Conservation (phyloP, 2,888 invertebrate genomes). For the Rhagophthalmus giganteus region DNA sequence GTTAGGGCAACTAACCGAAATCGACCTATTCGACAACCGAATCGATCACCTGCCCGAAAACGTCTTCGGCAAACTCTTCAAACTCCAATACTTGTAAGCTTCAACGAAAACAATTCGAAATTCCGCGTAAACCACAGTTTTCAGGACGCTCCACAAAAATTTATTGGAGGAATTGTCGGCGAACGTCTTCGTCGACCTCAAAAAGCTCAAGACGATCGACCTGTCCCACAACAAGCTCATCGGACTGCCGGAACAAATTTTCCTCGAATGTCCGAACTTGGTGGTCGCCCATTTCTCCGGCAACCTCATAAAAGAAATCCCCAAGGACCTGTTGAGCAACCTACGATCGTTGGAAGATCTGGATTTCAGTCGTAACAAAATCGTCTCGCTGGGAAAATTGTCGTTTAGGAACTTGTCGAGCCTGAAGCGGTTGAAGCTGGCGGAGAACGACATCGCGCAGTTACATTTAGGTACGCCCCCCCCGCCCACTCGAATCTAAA, state of each 20-base stretch:
- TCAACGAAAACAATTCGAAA: too few relatives aligned
- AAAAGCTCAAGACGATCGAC: constrained; percentile 69
- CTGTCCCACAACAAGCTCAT: constrained; percentile 68
- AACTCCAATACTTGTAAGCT: constrained; percentile 65
- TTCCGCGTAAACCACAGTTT: too few relatives aligned
- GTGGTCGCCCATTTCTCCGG: constrained; percentile 68
- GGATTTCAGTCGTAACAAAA: constrained; percentile 60
- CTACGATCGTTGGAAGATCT: constrained; percentile 66
- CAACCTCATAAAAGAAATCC: constrained; percentile 64
- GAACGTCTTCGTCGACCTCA: constrained; percentile 61
- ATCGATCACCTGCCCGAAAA: constrained; percentile 67
- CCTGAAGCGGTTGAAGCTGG: constrained; percentile 67
- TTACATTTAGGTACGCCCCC: constrained; percentile 57
- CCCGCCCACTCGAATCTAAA: too few relatives aligned
- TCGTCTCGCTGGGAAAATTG: too few relatives aligned
- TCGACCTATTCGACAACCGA: constrained; percentile 75
- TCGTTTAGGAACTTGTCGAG: constrained; percentile 61
- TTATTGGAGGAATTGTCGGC: constrained; percentile 64
- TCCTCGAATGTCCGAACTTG: constrained; percentile 62
- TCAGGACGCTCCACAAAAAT: constrained; percentile 68
- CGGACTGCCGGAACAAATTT: constrained; percentile 61
- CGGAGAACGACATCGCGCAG: constrained; percentile 68
- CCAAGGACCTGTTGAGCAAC: constrained; percentile 62
- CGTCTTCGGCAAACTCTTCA: constrained; percentile 66
- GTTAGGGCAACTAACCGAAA: constrained; percentile 64